Evolutionary conservation across 1,140 invertebrate genomes (phyloP).

Genomic region (Aphis craccivora): DNA sequence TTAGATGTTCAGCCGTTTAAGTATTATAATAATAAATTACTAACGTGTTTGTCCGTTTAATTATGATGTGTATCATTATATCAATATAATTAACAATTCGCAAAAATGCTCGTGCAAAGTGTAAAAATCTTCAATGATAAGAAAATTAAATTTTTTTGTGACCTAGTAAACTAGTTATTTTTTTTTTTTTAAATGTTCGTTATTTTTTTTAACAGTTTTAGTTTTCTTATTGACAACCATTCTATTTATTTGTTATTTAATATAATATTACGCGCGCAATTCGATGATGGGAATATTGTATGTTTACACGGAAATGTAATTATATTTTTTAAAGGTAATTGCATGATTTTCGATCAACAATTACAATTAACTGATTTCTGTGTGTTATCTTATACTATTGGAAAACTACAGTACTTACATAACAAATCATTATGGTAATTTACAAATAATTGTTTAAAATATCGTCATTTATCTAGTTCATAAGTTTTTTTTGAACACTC

Average conservation of each 20-base stretch:
- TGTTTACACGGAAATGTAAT: neutral
- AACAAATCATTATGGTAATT: neutral
- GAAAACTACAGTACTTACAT: neutral
- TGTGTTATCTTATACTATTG: neutral
- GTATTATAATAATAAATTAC: neutral
- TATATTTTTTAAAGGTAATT: too few species aligned
- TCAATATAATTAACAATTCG: neutral
- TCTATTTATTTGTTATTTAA: neutral
- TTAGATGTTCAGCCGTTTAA: neutral
- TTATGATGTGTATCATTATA: neutral
- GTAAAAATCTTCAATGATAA: neutral
- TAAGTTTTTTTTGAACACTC: neutral
- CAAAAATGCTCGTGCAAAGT: neutral
- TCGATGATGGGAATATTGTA: neutral
- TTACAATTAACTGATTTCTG: neutral
- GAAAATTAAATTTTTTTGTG: neutral
- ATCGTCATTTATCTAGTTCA: neutral
- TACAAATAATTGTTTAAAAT: neutral
- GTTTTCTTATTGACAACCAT: neutral
- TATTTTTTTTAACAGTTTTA: neutral
- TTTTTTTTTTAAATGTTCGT: neutral
- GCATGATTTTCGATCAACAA: neutral
- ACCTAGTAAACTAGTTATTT: conserved; percentile 11
- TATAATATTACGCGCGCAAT: neutral
- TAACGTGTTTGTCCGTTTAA: neutral